These are phyloP conservation scores for Darevskia mixta DNA, from an alignment of 2,797 vertebrate genomes.

Conservation along the genomic window DNA sequence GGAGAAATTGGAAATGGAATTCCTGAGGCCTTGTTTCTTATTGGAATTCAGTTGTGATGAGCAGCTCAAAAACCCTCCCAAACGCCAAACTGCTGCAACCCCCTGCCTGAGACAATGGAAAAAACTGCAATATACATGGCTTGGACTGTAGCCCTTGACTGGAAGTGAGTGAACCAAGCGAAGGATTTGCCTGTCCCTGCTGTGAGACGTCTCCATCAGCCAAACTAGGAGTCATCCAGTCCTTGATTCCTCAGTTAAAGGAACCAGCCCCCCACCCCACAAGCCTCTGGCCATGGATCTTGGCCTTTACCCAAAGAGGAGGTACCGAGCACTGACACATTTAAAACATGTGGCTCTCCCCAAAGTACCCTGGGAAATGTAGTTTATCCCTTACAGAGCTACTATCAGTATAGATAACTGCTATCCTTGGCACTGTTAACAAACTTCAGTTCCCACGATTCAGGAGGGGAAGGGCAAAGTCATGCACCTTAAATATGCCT, in stretches of 20 bases:
- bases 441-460: too few species aligned
- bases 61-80: background rate
- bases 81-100: background rate
- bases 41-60: slow-evolving; percentile 12
- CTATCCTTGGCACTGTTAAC: too few species aligned
- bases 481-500: too few species aligned
- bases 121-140: background rate
- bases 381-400: too few species aligned
- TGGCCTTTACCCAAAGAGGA: background rate
- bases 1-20: background rate
- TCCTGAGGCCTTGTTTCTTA: slow-evolving; percentile 18
- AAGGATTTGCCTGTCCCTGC: background rate
- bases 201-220: background rate
- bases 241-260: background rate
- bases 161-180: background rate
- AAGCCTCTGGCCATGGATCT: too few species aligned
- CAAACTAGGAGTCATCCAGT: background rate
- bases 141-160: slow-evolving; percentile 8
- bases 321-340: background rate
- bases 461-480: too few species aligned
- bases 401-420: too few species aligned
- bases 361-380: too few species aligned
- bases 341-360: too few species aligned
- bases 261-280: too few species aligned
- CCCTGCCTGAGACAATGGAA: background rate